phyloP scores from a whole-genome alignment of 2,113 vertebrate species.

The Ahaetulla prasina region DNA sequence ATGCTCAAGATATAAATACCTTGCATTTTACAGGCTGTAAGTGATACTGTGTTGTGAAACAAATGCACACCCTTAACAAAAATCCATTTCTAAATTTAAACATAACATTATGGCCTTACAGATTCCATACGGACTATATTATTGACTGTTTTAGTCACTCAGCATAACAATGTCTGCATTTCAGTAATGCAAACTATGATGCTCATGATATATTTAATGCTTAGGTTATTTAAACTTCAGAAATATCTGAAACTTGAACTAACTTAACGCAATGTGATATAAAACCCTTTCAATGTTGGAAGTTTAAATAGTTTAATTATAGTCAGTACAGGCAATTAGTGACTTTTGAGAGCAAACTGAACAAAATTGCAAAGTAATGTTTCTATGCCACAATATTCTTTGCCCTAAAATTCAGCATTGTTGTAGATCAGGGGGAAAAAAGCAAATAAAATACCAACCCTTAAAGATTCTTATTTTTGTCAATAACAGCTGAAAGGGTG shows the following conservation, averaged over 20 bases:
- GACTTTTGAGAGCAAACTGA: neutral
- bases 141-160: constrained; percentile 52
- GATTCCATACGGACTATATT: constrained; percentile 56
- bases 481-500: neutral
- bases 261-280: constrained; percentile 47
- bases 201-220: constrained; percentile 63
- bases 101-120: constrained; percentile 48
- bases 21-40: constrained; percentile 45
- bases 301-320: constrained; percentile 20
- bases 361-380: neutral
- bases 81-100: constrained; percentile 59
- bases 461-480: neutral
- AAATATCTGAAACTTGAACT: constrained; percentile 54
- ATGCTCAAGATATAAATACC: constrained; percentile 46
- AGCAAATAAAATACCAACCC: neutral
- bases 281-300: constrained; percentile 43
- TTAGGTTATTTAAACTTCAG: constrained; percentile 50
- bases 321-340: neutral
- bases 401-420: neutral
- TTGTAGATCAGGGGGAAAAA: neutral
- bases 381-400: neutral
- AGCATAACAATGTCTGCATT: constrained; percentile 56
- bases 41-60: constrained; percentile 32
- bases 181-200: constrained; percentile 58
- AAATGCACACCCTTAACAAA: constrained; percentile 49